A percentile compares a stretch with the other conserved stretches of the same genome.
These are phyloP conservation scores for Lasioglossum villosulum DNA, from an alignment of 2,888 invertebrate species.

Conservation along the genomic window DNA sequence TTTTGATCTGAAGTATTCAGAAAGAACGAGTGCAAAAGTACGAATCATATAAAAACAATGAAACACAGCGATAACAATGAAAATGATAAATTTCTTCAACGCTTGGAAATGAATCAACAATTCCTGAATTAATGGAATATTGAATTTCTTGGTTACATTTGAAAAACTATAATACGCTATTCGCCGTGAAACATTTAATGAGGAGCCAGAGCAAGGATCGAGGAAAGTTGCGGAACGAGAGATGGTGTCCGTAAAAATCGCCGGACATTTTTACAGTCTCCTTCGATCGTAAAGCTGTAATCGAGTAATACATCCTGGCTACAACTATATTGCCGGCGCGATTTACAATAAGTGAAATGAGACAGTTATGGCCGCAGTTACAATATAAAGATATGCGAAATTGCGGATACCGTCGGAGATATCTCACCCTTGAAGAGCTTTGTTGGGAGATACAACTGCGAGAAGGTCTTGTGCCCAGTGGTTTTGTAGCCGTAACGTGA, in stretches of 20 bases:
- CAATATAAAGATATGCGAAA: slow-evolving; percentile 44
- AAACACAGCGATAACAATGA: not conserved
- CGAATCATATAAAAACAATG: not conserved
- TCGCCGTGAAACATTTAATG: not conserved
- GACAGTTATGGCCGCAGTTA: slow-evolving; percentile 18
- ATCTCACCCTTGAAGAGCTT: not conserved
- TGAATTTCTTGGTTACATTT: not conserved
- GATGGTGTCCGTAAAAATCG: not conserved
- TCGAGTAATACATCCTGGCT: not conserved
- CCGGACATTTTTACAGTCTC: slow-evolving; percentile 1
- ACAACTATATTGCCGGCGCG: slow-evolving; percentile 7
- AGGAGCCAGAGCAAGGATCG: not conserved
- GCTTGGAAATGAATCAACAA: too few species aligned
- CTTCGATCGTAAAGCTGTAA: not conserved
- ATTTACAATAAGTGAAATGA: slow-evolving; percentile 33
- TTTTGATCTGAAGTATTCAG: not conserved
- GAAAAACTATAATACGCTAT: not conserved
- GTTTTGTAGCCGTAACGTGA: not conserved
- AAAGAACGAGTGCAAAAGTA: not conserved
- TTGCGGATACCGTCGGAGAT: slow-evolving; percentile 10
- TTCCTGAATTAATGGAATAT: not conserved
- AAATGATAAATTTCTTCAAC: too few species aligned
- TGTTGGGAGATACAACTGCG: not conserved
- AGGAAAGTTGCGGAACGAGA: not conserved
- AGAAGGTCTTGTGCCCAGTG: not conserved